Evolutionary conservation across 2,888 invertebrate species (phyloP), one percentile per base, ranked within the genome.

Genomic region (Sphecodes monilicornis): DNA sequence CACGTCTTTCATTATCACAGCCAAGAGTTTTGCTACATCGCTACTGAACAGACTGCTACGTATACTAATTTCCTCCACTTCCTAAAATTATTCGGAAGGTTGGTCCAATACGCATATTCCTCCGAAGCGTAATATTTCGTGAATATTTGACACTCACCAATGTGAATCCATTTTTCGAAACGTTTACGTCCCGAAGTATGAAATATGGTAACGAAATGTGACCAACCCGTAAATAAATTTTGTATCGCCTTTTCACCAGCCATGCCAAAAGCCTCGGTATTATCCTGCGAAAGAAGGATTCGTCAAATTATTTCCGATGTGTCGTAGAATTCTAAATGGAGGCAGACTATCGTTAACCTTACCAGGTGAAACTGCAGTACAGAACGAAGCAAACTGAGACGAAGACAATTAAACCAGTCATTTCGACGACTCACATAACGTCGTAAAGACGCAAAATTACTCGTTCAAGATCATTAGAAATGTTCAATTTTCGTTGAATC

Each of bases 31-130:
- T 36, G 97, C 98, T 76, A 98, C 97, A 90, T 98, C 98, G 1
- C 98, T 98, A 94, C 98, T 98, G 90, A 98, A 97, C 93, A 98
- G 97, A 95, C 98, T 98, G 93, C 98, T 98, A 78, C 97, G 97
- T 88, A 98, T 96, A 87, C 98, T 97, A 90, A 98, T 96, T 94
- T 98, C 97, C 92, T 98, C 97, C 83, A 98, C 97, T 95, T 98
- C 97, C 98, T 98, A 94, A 41, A 95, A 95, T 82, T 36, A 29
- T 60, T 32, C 3, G 6, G 32, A 29, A 16, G 8, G 29, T 2
- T 32, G 2, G 3, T 18, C 18, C 11, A 3, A n/a, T 29, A 57
- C 16, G 1, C 2, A 29, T 8, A 18, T 60, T 60, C 29, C 29
- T 29, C 8, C 1, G 1, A 8, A 29, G 8, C 5, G 2, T 60